Evolutionary conservation across 2,888 invertebrate genomes (phyloP).

Genomic region (Clunio marinus): DNA sequence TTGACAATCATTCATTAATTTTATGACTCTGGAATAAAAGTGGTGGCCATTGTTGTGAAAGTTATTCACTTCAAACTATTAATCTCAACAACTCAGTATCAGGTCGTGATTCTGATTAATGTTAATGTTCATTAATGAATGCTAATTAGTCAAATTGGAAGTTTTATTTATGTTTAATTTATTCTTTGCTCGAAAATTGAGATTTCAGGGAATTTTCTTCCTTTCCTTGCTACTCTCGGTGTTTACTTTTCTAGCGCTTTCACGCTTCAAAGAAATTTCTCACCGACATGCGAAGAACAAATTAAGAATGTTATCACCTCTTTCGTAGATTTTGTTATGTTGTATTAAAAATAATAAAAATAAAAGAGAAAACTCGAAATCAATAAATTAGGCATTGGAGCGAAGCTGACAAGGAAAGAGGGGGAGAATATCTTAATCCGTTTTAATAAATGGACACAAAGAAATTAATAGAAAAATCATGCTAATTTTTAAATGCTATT

Average conservation of each 20-base stretch:
- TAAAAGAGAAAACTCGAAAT: no score
- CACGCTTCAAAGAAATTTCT: not conserved
- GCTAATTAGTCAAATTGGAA: slow-evolving; percentile 36
- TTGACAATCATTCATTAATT: no score
- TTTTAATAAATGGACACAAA: not conserved
- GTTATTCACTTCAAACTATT: no score
- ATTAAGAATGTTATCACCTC: not conserved
- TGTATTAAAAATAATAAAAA: no score
- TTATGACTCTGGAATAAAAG: no score
- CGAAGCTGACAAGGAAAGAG: no score
- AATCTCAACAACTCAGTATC: no score
- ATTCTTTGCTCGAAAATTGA: not conserved
- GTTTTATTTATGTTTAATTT: slow-evolving; percentile 6
- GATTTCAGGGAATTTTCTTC: not conserved
- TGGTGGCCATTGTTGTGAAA: no score
- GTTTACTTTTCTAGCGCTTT: slow-evolving; percentile 6
- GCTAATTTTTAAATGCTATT: not conserved
- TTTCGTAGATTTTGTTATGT: not conserved
- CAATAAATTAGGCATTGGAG: not conserved
- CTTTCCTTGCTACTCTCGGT: not conserved
- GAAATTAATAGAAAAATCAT: not conserved
- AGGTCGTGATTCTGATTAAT: slow-evolving; percentile 34
- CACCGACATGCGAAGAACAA: not conserved
- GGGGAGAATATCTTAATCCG: slow-evolving; percentile 20
- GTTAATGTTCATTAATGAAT: slow-evolving; percentile 31